Evolutionary conservation across 92 coral and sea anemone genomes (phyloP).

Genomic region (Zoanthus sansibaricus): DNA sequence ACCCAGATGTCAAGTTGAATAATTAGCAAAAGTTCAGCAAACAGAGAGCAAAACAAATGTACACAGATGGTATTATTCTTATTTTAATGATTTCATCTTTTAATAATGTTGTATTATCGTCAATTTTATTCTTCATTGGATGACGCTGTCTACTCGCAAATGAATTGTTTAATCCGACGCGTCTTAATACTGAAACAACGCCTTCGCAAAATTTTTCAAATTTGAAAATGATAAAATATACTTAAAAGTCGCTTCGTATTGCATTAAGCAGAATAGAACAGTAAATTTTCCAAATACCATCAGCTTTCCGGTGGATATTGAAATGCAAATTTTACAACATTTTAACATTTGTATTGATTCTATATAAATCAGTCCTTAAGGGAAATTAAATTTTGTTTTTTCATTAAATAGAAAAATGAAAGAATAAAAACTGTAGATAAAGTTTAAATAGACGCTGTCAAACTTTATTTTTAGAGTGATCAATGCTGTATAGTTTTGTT

Average conservation of each 20-base stretch:
- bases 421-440: too few species aligned
- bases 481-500: too few species aligned
- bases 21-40: slow-evolving; percentile 6
- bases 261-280: neutral
- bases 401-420: too few species aligned
- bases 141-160: neutral
- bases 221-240: neutral
- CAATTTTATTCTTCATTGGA: slow-evolving; percentile 16
- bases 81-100: neutral
- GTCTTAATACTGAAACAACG: neutral
- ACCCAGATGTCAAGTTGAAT: slow-evolving; percentile 13
- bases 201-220: neutral
- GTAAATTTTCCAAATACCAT: neutral
- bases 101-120: neutral
- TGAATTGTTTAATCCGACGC: neutral
- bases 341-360: too few species aligned
- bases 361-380: too few species aligned
- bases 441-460: too few species aligned
- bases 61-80: neutral
- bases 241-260: neutral
- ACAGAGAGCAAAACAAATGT: neutral
- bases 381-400: too few species aligned
- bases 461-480: too few species aligned
- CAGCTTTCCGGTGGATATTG: neutral
- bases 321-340: neutral